A percentile compares a stretch with the other conserved stretches of the same genome.
Conservation (phyloP, 1,140 invertebrate species). For the Trichonephila clavata region DNA sequence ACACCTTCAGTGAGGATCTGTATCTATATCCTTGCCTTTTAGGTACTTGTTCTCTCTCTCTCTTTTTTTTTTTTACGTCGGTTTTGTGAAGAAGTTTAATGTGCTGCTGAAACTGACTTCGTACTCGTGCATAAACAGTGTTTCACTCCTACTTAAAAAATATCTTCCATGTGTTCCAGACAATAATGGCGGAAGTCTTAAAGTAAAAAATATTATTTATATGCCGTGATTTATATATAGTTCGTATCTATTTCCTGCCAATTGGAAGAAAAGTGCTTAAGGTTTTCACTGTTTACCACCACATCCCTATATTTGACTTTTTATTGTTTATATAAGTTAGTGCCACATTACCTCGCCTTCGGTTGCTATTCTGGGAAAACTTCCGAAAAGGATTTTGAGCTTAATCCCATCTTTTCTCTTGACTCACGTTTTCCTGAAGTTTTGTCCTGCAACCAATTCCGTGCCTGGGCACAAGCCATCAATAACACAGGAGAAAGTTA, state of each 20-base stretch:
- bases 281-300: conserved; percentile 51
- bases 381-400: background rate
- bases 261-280: background rate
- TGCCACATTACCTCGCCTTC: conserved; percentile 13
- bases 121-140: too few relatives aligned
- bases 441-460: conserved; percentile 9
- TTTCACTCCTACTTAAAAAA: too few relatives aligned
- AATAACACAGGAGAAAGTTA: conserved; percentile 56
- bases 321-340: conserved; percentile 57
- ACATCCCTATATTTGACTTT: background rate
- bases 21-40: too few relatives aligned
- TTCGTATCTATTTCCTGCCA: conserved; percentile 13
- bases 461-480: conserved; percentile 56
- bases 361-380: conserved; percentile 46
- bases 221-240: background rate
- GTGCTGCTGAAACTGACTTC: too few relatives aligned
- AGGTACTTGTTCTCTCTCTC: too few relatives aligned
- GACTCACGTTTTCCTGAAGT: background rate
- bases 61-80: too few relatives aligned
- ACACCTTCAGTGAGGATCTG: too few relatives aligned
- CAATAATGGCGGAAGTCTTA: background rate
- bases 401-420: conserved; percentile 3
- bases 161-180: background rate
- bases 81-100: too few relatives aligned
- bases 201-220: background rate